Percentiles rank a stretch among this genome's conserved stretches.
phyloP scores from a whole-genome alignment of 2,113 vertebrate genomes.

The Carassius auratus region DNA sequence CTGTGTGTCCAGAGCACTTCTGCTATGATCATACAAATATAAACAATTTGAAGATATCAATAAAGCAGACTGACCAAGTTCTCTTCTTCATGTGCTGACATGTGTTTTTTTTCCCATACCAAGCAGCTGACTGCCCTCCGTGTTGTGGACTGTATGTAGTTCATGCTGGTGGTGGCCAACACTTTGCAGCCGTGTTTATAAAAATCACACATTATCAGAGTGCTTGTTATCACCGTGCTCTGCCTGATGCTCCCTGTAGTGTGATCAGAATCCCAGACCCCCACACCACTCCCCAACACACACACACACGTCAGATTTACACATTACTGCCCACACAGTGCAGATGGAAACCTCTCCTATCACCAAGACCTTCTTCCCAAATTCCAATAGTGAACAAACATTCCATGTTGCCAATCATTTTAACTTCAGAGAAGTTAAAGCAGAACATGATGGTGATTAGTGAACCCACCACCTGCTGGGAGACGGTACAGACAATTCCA shows the following conservation, averaged over 20 bases:
- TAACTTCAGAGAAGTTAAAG: slow-evolving; percentile 12
- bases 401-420: neutral
- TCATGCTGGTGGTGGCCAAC: slow-evolving; percentile 48
- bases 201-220: slow-evolving; percentile 58
- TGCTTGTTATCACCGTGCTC: slow-evolving; percentile 53
- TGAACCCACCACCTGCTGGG: slow-evolving; percentile 47
- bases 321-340: slow-evolving; percentile 17
- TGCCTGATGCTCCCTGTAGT: slow-evolving; percentile 42
- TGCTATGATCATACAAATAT: neutral
- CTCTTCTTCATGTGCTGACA: slow-evolving; percentile 29
- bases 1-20: slow-evolving; percentile 11
- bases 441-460: neutral
- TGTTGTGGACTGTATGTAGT: slow-evolving; percentile 40
- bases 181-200: slow-evolving; percentile 54
- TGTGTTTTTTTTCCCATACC: slow-evolving; percentile 58
- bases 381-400: slow-evolving; percentile 4
- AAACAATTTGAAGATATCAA: slow-evolving; percentile 36
- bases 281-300: slow-evolving; percentile 7
- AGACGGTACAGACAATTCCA: slow-evolving; percentile 12
- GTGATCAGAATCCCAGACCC: slow-evolving; percentile 33
- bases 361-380: neutral
- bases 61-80: neutral
- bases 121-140: slow-evolving; percentile 37
- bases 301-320: neutral
- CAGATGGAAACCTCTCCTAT: neutral